Conservation (phyloP, 2,888 invertebrate species). For the Clostera curtula region DNA sequence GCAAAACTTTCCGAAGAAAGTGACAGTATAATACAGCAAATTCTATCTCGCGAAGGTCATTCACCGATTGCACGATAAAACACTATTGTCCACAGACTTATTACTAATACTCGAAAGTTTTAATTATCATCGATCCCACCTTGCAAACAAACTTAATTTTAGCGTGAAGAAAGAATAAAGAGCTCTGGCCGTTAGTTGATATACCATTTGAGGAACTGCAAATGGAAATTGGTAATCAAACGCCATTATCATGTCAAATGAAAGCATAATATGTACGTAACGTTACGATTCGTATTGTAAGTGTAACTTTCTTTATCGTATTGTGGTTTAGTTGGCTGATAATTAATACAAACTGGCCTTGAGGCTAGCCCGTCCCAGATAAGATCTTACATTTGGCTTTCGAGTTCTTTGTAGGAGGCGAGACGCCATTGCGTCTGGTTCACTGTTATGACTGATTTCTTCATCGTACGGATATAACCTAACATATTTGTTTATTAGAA, state of each 20-base stretch:
- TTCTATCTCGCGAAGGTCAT: conserved; percentile 22
- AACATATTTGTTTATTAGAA: too few relatives aligned
- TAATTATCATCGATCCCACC: conserved; percentile 47
- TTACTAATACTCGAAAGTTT: conserved; percentile 46
- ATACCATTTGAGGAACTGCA: too few relatives aligned
- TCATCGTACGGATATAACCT: too few relatives aligned
- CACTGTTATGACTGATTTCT: too few relatives aligned
- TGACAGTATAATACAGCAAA: conserved; percentile 10
- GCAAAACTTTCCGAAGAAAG: conserved; percentile 12
- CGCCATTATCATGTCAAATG: conserved; percentile 28
- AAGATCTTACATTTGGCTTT: conserved; percentile 16
- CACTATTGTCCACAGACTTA: conserved; percentile 28
- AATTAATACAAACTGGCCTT: conserved; percentile 39
- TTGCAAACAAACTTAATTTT: conserved; percentile 12
- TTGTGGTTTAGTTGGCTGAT: conserved; percentile 41
- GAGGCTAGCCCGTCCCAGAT: conserved; percentile 15
- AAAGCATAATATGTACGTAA: conserved; percentile 41
- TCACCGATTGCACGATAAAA: conserved; percentile 24
- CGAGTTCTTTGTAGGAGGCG: conserved; percentile 13
- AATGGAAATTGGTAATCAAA: conserved; percentile 15
- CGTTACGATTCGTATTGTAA: conserved; percentile 45
- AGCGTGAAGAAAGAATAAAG: neutral
- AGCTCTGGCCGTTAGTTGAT: too few relatives aligned
- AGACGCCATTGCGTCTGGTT: conserved; percentile 8
- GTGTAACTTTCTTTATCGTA: conserved; percentile 49